Conservation (phyloP, 1,140 invertebrate genomes). For the Phymorhynchus buccinoides region DNA sequence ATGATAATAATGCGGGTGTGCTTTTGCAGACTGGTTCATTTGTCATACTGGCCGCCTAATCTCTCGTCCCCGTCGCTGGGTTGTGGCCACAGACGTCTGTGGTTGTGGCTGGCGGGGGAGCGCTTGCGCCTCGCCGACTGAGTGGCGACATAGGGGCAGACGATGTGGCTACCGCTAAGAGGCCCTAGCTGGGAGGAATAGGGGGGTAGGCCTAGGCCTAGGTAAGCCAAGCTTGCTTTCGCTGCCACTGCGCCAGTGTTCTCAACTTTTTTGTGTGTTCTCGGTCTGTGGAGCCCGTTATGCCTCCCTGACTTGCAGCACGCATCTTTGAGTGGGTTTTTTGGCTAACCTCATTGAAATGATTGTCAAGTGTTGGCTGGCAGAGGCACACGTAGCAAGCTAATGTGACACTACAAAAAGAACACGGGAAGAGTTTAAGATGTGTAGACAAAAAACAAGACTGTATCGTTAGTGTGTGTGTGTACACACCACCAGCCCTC, state of each 20-base stretch:
- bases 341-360: no score
- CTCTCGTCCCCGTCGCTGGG: conserved; percentile 14
- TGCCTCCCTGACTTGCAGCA: conserved; percentile 1
- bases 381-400: no score
- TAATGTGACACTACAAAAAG: no score
- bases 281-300: neutral
- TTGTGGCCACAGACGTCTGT: no score
- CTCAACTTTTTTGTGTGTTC: neutral
- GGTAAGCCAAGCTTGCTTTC: neutral
- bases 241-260: conserved; percentile 1
- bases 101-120: no score
- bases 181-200: no score
- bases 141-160: conserved; percentile 35
- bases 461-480: no score
- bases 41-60: neutral
- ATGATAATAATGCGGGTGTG: neutral
- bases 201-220: conserved; percentile 31
- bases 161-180: conserved; percentile 30
- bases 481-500: neutral
- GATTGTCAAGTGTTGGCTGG: no score
- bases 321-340: no score
- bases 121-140: conserved; percentile 32
- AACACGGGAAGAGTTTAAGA: no score
- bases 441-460: no score
- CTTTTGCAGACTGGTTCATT: neutral